These are phyloP conservation scores for Phoenicopterus ruber DNA, from an alignment of 2,113 vertebrate species.

Conservation along the genomic window DNA sequence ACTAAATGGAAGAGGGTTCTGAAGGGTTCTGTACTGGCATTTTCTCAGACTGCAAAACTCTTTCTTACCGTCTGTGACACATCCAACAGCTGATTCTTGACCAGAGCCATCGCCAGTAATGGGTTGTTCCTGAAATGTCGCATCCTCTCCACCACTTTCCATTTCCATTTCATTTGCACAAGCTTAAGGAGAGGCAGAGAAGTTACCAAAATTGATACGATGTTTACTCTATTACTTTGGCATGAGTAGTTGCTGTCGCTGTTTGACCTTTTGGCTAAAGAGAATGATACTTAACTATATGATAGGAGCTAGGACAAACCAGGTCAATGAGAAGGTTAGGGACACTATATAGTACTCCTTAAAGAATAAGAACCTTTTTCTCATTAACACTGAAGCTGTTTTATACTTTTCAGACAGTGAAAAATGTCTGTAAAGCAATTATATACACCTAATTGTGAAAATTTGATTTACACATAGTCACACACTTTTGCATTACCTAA, in stretches of 20 bases:
- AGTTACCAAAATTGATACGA: neutral
- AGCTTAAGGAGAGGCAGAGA: slow-evolving; percentile 59
- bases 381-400: neutral
- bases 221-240: neutral
- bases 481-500: neutral
- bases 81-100: slow-evolving; percentile 46
- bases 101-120: neutral
- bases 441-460: neutral
- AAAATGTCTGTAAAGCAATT: neutral
- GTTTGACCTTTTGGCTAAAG: neutral
- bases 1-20: neutral
- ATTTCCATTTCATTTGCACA: slow-evolving; percentile 72
- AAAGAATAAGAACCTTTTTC: neutral
- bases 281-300: neutral
- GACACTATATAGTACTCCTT: neutral
- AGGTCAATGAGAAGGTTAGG: neutral
- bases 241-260: neutral
- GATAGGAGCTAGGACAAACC: neutral
- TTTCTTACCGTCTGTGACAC: slow-evolving; percentile 71
- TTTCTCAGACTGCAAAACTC: neutral
- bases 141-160: slow-evolving; percentile 49
- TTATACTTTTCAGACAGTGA: neutral
- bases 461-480: neutral
- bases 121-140: slow-evolving; percentile 47
- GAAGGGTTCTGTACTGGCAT: neutral